Evolutionary conservation across 2,888 invertebrate genomes (phyloP), one percentile per base, ranked within the genome.

Genomic region (Bombylius discolor): DNA sequence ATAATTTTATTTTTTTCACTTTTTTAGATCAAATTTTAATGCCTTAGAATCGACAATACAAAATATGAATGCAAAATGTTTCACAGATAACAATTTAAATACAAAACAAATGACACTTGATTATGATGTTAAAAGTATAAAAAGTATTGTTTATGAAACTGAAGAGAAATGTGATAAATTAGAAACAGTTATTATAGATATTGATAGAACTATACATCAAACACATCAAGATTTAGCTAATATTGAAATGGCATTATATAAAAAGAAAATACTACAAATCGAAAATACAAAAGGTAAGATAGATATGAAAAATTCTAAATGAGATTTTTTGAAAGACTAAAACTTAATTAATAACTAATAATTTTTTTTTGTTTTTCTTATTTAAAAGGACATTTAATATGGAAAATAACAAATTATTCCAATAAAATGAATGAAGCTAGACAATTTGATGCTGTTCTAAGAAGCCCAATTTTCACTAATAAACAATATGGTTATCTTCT

Each of bases 401-500:
- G 87, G 87, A 78, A 82, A 62, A 82, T 88, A 64, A 80, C 81
- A 58, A 78, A 82, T 60, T 85, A 82, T 64, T 70, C 77, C 1
- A 74, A 79, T 11, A 81, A 85, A 60, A 78, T 88, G 75, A 80
- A 79, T 52, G 81, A 82, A 31, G 82, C 87, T 0, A 84, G 81
- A 62, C 81, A 82, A 48, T 81, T 78, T 50, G 82, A 83, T 59
- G 75, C 78, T 0, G 78, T 82, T 0, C 66, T 86, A 3, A 80
- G 79, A 60, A 86, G 87, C 64, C 82, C 85, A 0, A 72, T 82
- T 59, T 87, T 88, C 68, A 79, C 81, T 47, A 83, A 83, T 47
- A 81, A 80, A 64, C 81, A 81, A 59, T 86, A 83, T 63, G 87
- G 88, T n/a, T 88, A 88, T 69, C 82, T 83, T 5, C 67, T 88